Conservation (phyloP, 2,797 vertebrate species). For the Miopithecus talapoin region DNA sequence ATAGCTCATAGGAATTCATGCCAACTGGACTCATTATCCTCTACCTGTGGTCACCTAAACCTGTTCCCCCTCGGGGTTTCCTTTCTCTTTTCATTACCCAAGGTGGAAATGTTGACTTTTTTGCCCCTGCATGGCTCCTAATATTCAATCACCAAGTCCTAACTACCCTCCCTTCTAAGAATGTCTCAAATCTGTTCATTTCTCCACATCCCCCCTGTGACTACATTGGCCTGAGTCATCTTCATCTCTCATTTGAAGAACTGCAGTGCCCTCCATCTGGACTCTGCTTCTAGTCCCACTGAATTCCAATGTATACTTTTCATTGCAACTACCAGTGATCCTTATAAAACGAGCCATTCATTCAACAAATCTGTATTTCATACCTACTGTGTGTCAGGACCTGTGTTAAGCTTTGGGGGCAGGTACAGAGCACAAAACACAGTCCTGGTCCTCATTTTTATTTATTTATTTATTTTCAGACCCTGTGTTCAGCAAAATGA, state of each 20-base stretch:
- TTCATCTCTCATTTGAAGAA: neutral
- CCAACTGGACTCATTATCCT: neutral
- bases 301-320: slow-evolving; percentile 14
- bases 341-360: neutral
- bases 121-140: neutral
- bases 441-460: neutral
- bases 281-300: neutral
- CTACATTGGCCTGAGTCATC: neutral
- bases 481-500: neutral
- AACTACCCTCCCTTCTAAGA: neutral
- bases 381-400: neutral
- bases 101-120: neutral
- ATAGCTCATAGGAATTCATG: neutral
- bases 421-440: neutral
- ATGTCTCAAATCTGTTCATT: neutral
- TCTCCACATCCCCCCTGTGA: neutral
- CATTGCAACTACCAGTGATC: neutral
- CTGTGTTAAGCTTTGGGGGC: neutral
- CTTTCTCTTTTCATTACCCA: neutral
- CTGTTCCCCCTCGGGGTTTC: neutral
- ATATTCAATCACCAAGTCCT: neutral
- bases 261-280: neutral
- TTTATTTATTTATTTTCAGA: neutral
- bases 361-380: neutral
- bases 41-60: neutral